Conservation (phyloP, 2,888 invertebrate species). For the Maniola hyperantus region DNA sequence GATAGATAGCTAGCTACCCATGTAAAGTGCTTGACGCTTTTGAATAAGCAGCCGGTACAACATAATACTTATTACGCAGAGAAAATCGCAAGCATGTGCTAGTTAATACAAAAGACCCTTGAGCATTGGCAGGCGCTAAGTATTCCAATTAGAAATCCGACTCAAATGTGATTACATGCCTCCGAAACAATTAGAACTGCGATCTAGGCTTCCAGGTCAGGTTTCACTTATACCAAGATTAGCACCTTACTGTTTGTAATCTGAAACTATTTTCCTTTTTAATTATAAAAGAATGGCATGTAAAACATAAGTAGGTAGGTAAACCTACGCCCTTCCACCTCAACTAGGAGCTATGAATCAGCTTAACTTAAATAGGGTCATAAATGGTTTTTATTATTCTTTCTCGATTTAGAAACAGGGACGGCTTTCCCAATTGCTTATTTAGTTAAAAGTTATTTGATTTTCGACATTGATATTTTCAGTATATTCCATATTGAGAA, state of each 20-base stretch:
- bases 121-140: conserved; percentile 55
- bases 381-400: too few relatives aligned
- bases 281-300: background rate
- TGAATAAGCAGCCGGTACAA: too few relatives aligned
- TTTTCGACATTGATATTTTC: too few relatives aligned
- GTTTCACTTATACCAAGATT: conserved; percentile 59
- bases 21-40: background rate
- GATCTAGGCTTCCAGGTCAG: conserved; percentile 59
- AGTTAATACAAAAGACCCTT: conserved; percentile 51
- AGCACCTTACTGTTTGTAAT: conserved; percentile 46
- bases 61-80: background rate
- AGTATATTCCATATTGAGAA: too few relatives aligned
- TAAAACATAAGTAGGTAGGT: too few relatives aligned
- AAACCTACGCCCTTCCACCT: too few relatives aligned
- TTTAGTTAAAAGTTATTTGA: too few relatives aligned
- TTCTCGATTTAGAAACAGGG: too few relatives aligned
- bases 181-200: conserved; percentile 71
- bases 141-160: conserved; percentile 71
- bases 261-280: background rate
- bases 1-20: too few relatives aligned
- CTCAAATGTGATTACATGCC: conserved; percentile 55
- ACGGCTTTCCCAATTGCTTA: too few relatives aligned
- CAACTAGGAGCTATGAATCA: too few relatives aligned
- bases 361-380: too few relatives aligned
- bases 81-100: background rate